phyloP scores from a whole-genome alignment of 2,113 vertebrate genomes.

The Myotis brandtii region DNA sequence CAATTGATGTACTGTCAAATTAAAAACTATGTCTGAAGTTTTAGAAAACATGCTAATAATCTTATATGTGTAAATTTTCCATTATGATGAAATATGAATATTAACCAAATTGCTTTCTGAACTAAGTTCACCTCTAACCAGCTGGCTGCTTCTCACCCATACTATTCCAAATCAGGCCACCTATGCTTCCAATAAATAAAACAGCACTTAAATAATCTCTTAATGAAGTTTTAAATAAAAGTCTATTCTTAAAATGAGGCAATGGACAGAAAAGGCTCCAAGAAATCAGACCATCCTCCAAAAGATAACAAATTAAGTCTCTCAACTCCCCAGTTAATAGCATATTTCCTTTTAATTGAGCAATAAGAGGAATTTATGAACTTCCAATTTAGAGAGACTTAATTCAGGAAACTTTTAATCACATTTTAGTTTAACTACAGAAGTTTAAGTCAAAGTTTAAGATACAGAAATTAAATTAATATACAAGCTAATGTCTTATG shows the following conservation, averaged over 20 bases:
- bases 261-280: neutral
- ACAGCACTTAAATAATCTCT: neutral
- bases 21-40: neutral
- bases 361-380: constrained; percentile 32
- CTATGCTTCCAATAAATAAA: neutral
- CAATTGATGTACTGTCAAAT: neutral
- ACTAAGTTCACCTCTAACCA: neutral
- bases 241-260: neutral
- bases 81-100: neutral
- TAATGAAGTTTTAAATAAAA: neutral
- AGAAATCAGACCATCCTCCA: neutral
- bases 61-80: neutral
- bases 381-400: constrained; percentile 38
- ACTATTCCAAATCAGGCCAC: neutral
- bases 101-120: neutral
- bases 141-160: neutral
- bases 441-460: constrained; percentile 70
- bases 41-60: neutral
- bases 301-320: neutral
- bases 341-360: constrained; percentile 8
- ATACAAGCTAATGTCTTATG: neutral
- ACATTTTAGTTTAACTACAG: constrained; percentile 48
- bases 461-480: constrained; percentile 71
- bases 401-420: constrained; percentile 49
- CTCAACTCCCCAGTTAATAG: neutral